Evolutionary conservation across 2,113 vertebrate genomes (phyloP).

Genomic region (Microcebus lehilahytsara): DNA sequence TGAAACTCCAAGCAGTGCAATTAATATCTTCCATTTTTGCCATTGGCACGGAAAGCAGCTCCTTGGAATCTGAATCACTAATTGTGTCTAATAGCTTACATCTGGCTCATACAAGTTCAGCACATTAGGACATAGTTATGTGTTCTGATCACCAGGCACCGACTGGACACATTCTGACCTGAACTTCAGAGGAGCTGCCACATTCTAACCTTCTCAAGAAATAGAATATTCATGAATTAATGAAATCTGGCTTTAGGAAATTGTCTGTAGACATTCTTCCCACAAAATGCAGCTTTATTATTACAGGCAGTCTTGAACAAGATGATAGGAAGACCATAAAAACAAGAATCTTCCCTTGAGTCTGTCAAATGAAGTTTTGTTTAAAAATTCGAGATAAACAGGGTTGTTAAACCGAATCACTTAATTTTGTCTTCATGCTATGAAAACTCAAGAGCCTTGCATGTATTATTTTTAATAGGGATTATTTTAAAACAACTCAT

Average conservation of each 20-base stretch:
- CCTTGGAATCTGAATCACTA: constrained; percentile 77
- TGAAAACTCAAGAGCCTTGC: not conserved
- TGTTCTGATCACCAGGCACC: not conserved
- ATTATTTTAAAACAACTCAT: not conserved
- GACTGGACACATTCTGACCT: not conserved
- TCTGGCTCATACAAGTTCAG: constrained; percentile 73
- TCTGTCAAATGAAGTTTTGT: constrained; percentile 5
- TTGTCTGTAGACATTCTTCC: not conserved
- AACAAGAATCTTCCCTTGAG: not conserved
- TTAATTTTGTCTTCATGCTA: constrained; percentile 13
- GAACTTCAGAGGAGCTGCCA: not conserved
- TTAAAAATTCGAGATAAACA: not conserved
- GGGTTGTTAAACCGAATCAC: not conserved
- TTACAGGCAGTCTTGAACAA: not conserved
- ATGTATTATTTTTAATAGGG: constrained; percentile 19
- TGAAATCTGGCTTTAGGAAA: not conserved
- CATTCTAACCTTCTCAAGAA: not conserved
- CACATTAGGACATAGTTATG: constrained; percentile 46
- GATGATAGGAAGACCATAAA: not conserved
- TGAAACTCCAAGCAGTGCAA: constrained; percentile 79
- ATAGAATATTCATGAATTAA: constrained; percentile 47
- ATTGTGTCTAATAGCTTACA: constrained; percentile 81
- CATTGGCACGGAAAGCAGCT: constrained; percentile 74
- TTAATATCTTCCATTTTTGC: constrained; percentile 83
- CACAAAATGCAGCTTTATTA: not conserved